phyloP scores from a whole-genome alignment of 2,888 invertebrate species.

The Cryptus armator region DNA sequence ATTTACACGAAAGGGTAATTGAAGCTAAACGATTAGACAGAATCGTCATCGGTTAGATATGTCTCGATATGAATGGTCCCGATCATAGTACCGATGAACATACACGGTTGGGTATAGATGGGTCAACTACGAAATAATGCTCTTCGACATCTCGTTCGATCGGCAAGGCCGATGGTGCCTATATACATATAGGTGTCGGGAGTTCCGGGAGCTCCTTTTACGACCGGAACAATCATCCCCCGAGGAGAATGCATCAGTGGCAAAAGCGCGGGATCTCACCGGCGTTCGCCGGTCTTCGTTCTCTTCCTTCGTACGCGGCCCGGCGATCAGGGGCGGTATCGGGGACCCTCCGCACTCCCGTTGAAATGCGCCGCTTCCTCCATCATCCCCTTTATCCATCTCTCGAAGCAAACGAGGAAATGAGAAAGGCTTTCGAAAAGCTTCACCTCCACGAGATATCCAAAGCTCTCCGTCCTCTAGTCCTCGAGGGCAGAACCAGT shows the following conservation, averaged over 20 bases:
- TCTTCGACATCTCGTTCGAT: too few species aligned
- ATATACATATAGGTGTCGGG: too few species aligned
- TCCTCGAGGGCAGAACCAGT: not conserved
- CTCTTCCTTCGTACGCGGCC: not conserved
- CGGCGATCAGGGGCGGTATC: not conserved
- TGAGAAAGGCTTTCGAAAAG: constrained; percentile 43
- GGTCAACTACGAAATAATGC: too few species aligned
- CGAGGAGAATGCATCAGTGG: constrained; percentile 5
- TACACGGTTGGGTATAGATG: too few species aligned
- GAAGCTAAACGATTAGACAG: too few species aligned
- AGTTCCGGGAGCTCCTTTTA: constrained; percentile 12
- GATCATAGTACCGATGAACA: too few species aligned
- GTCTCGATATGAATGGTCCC: too few species aligned
- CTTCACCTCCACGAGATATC: constrained; percentile 35
- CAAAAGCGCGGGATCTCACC: not conserved
- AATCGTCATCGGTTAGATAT: too few species aligned
- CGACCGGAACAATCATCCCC: constrained; percentile 36
- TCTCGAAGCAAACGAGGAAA: constrained; percentile 23
- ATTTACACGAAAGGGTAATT: too few species aligned
- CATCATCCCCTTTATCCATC: not conserved
- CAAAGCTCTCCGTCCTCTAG: constrained; percentile 49
- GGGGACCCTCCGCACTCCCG: not conserved
- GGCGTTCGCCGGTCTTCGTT: not conserved
- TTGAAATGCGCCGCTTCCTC: constrained; percentile 14
- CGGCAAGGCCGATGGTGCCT: too few species aligned